These are phyloP conservation scores for Limenitis camilla DNA, from an alignment of 2,888 invertebrate species.

Conservation along the genomic window DNA sequence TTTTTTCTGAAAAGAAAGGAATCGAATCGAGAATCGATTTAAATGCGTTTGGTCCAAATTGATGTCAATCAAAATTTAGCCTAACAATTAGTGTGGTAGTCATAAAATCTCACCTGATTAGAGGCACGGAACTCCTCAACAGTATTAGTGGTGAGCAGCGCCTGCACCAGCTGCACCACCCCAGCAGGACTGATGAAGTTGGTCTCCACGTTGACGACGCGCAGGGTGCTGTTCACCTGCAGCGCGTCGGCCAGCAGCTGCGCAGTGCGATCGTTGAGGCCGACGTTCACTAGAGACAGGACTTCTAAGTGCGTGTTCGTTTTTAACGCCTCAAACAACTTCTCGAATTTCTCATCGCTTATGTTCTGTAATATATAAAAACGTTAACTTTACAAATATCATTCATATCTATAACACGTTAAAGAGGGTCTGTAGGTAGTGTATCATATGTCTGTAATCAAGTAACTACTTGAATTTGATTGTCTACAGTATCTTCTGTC, in stretches of 20 bases:
- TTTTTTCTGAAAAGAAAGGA: too few species aligned
- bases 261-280: conserved; percentile 92
- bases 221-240: conserved; percentile 83
- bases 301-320: conserved; percentile 94
- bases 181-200: conserved; percentile 95
- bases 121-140: conserved; percentile 97
- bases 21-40: too few species aligned
- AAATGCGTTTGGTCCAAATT: too few species aligned
- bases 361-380: conserved; percentile 83
- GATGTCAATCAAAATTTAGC: too few species aligned
- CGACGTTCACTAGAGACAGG: conserved; percentile 94
- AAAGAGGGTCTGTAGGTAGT: too few species aligned
- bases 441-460: too few species aligned
- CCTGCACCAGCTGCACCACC: conserved; percentile 88
- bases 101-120: conserved; percentile 87
- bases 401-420: too few species aligned
- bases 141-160: conserved; percentile 88
- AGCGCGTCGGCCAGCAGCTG: conserved; percentile 87
- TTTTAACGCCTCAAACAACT: conserved; percentile 90
- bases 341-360: conserved; percentile 94
- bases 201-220: conserved; percentile 94
- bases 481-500: too few species aligned
- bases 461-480: too few species aligned
- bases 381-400: not conserved
- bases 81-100: too few species aligned